These are phyloP conservation scores for Buteo buteo DNA, from an alignment of 2,113 vertebrate genomes.

Conservation along the genomic window DNA sequence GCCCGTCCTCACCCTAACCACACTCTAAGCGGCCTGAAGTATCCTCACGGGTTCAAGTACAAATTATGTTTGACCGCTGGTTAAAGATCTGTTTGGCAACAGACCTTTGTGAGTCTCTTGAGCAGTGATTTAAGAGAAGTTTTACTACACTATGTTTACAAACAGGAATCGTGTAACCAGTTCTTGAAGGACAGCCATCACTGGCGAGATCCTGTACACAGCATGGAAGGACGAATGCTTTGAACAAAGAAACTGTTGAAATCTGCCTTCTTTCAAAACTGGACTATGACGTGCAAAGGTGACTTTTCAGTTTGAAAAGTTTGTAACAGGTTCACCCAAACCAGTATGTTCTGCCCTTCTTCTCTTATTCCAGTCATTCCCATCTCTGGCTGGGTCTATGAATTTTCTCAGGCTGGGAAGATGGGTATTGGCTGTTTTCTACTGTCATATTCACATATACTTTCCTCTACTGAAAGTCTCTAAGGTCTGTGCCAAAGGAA, in stretches of 20 bases:
- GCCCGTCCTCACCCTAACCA: not conserved
- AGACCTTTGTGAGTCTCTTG: not conserved
- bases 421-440: not conserved
- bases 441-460: not conserved
- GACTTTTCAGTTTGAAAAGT: not conserved
- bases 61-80: not conserved
- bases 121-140: not conserved
- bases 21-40: not conserved
- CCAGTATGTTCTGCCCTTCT: not conserved
- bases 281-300: not conserved
- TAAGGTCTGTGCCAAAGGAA: not conserved
- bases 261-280: not conserved
- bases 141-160: not conserved
- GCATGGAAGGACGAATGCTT: not conserved
- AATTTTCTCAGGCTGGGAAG: not conserved
- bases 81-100: not conserved
- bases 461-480: not conserved
- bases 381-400: too few relatives aligned
- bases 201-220: not conserved
- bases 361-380: not conserved
- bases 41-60: not conserved
- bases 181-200: not conserved
- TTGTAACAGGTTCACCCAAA: not conserved
- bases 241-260: not conserved
- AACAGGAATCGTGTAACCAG: not conserved